Evolutionary conservation across 2,113 vertebrate species (phyloP).

Genomic region (Cavia porcellus): DNA sequence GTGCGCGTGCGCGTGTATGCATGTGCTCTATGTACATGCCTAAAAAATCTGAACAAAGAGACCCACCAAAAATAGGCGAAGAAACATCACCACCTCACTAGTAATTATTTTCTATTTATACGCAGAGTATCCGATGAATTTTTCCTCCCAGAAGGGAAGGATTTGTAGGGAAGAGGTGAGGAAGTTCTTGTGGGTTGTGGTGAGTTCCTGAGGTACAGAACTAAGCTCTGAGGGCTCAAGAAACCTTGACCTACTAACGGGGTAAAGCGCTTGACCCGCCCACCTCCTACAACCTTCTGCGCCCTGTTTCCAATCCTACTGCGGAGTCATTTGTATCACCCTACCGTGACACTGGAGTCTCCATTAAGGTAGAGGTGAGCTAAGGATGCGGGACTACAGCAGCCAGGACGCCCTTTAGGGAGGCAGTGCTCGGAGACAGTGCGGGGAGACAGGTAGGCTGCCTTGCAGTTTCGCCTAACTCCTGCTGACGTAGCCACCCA

Average conservation of each 20-base stretch:
- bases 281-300: neutral
- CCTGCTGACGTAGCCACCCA: neutral
- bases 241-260: slow-evolving; percentile 21
- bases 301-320: neutral
- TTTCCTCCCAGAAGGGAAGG: slow-evolving; percentile 50
- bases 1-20: slow-evolving; percentile 35
- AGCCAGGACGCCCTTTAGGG: neutral
- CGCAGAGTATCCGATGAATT: slow-evolving; percentile 80
- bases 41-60: slow-evolving; percentile 83
- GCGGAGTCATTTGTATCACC: neutral
- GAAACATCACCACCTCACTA: slow-evolving; percentile 84
- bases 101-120: slow-evolving; percentile 89
- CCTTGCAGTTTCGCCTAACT: neutral
- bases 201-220: slow-evolving; percentile 42
- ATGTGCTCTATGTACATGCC: slow-evolving; percentile 65
- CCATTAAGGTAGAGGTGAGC: neutral
- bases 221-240: slow-evolving; percentile 32
- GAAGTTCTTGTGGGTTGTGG: slow-evolving; percentile 33
- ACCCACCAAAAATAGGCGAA: slow-evolving; percentile 86
- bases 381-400: neutral
- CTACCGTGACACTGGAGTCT: neutral
- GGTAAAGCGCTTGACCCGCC: slow-evolving; percentile 16
- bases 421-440: neutral
- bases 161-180: slow-evolving; percentile 44
- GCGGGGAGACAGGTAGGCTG: slow-evolving; percentile 29